A percentile compares a stretch with the other conserved stretches of the same genome.
Evolutionary conservation across 2,113 vertebrate species (phyloP).

Genomic region (Dascyllus trimaculatus): DNA sequence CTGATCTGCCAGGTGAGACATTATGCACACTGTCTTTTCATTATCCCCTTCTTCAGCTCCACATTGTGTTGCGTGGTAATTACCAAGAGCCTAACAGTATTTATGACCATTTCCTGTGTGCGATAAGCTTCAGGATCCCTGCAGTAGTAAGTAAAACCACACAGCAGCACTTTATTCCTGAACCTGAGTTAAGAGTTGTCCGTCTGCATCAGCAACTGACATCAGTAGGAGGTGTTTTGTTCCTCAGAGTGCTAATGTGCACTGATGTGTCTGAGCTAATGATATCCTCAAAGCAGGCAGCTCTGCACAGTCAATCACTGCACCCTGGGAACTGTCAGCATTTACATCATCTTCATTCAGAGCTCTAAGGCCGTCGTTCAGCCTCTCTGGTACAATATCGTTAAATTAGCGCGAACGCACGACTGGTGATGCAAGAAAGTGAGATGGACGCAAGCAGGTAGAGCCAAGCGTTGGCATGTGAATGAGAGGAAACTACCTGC

Average conservation of each 20-base stretch:
- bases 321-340: conserved; percentile 18
- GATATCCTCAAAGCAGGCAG: conserved; percentile 49
- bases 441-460: conserved; percentile 19
- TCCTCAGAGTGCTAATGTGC: conserved; percentile 35
- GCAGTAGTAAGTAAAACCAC: conserved; percentile 7
- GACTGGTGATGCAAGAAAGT: conserved; percentile 23
- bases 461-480: conserved; percentile 4
- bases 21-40: neutral
- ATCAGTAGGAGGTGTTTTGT: conserved; percentile 25
- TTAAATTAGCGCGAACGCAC: conserved; percentile 19
- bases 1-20: conserved; percentile 94
- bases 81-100: neutral
- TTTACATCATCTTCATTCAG: conserved; percentile 9
- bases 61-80: neutral
- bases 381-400: neutral
- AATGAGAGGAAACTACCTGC: conserved; percentile 15
- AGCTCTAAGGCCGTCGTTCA: conserved; percentile 7
- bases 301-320: conserved; percentile 32
- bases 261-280: conserved; percentile 47
- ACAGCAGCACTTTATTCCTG: neutral
- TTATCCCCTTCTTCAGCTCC: neutral
- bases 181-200: conserved; percentile 7
- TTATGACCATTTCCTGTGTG: neutral
- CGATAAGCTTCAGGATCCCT: neutral
- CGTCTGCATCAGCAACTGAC: conserved; percentile 4